Evolutionary conservation across 2,113 vertebrate genomes (phyloP).

Genomic region (Sphaerodactylus townsendi): DNA sequence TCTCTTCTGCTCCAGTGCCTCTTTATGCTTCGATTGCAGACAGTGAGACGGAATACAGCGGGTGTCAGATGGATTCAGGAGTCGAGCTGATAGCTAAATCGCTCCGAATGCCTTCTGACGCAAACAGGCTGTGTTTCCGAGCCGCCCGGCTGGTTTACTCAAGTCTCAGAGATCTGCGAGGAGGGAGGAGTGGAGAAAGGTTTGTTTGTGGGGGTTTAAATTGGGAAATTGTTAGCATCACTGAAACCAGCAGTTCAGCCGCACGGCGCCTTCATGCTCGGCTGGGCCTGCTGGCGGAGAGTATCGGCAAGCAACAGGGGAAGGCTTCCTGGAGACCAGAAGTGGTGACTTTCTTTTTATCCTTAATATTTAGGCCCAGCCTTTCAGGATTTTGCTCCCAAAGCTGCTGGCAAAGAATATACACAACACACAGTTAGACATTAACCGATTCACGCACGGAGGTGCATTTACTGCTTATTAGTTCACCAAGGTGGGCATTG

Average conservation of each 20-base stretch:
- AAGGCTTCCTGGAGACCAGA: neutral
- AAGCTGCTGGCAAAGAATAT: too few relatives aligned
- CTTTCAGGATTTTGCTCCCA: too few relatives aligned
- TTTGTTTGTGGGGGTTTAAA: neutral
- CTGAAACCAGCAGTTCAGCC: neutral
- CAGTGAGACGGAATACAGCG: neutral
- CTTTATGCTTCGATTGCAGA: conserved; percentile 30
- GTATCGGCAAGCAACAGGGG: neutral
- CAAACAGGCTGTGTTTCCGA: neutral
- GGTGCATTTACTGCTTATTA: too few relatives aligned
- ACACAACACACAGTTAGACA: too few relatives aligned
- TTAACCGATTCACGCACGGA: too few relatives aligned
- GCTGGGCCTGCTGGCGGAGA: neutral
- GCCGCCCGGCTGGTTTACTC: rapidly evolving
- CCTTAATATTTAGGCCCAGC: too few relatives aligned
- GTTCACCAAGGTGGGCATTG: too few relatives aligned
- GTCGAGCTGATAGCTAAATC: conserved; percentile 31
- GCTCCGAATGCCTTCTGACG: conserved; percentile 10
- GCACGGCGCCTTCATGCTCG: neutral
- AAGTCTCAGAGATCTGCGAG: neutral
- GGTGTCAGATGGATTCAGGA: conserved; percentile 19
- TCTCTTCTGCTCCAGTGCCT: conserved; percentile 36
- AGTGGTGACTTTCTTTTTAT: neutral
- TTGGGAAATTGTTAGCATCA: neutral
- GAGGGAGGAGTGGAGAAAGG: neutral